These are phyloP conservation scores for Urechis unicinctus DNA, from an alignment of 2,888 invertebrate genomes.

Conservation along the genomic window DNA sequence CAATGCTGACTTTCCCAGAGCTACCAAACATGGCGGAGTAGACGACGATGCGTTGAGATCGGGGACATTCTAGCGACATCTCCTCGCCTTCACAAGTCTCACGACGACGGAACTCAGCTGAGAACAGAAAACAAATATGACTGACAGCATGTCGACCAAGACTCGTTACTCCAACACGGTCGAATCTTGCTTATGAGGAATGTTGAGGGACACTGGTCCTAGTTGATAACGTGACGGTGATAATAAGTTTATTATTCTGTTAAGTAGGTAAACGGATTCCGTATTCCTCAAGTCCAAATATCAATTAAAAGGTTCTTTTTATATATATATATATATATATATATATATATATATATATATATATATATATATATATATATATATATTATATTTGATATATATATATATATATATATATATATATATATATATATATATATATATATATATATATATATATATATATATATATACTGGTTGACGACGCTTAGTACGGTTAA, in stretches of 20 bases:
- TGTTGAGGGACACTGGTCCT: too few relatives aligned
- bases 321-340: conserved; percentile 1
- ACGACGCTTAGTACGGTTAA: too few relatives aligned
- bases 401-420: neutral
- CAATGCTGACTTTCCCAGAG: conserved; percentile 61
- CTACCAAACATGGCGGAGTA: conserved; percentile 89
- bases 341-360: conserved; percentile 1
- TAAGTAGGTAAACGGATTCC: too few relatives aligned
- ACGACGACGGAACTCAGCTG: conserved; percentile 90
- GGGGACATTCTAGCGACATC: conserved; percentile 79
- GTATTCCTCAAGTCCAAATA: too few relatives aligned
- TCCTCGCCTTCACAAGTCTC: conserved; percentile 88
- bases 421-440: conserved; percentile 5
- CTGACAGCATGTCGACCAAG: too few relatives aligned
- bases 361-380: conserved; percentile 6
- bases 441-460: conserved; percentile 1
- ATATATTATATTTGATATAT: conserved; percentile 4
- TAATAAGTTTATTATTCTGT: too few relatives aligned
- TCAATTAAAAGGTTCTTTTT: too few relatives aligned
- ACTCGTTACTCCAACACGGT: too few relatives aligned
- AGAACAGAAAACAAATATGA: neutral
- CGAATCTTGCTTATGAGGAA: too few relatives aligned
- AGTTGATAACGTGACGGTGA: too few relatives aligned
- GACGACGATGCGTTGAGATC: conserved; percentile 80
- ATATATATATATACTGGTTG: conserved; percentile 4